Evolutionary conservation across 2,113 vertebrate species (phyloP).

Genomic region (Nesoenas mayeri): DNA sequence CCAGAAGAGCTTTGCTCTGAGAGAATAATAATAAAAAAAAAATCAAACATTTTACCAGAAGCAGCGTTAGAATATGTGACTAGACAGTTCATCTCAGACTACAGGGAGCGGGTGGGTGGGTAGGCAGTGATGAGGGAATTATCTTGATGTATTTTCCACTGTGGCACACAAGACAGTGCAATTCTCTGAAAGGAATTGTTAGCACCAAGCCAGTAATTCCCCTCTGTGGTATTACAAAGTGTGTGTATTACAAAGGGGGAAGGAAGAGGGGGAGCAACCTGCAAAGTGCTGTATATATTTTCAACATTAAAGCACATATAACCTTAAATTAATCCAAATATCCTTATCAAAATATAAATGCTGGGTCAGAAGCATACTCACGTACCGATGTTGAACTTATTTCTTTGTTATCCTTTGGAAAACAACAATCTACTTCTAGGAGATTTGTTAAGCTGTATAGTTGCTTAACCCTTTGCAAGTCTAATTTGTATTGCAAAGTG

Average conservation of each 20-base stretch:
- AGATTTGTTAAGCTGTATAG: neutral
- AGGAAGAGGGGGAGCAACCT: neutral
- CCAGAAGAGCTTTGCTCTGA: slow-evolving; percentile 22
- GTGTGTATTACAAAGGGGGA: neutral
- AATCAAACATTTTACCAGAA: slow-evolving; percentile 44
- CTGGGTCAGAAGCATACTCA: neutral
- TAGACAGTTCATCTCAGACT: slow-evolving; percentile 51
- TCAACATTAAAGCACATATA: neutral
- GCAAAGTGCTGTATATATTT: neutral
- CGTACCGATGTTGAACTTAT: neutral
- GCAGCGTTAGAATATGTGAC: slow-evolving; percentile 31
- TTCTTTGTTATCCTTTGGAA: neutral
- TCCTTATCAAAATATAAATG: neutral
- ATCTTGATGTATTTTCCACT: slow-evolving; percentile 28
- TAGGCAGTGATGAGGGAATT: slow-evolving; percentile 42
- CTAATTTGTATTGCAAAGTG: neutral
- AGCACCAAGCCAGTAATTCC: slow-evolving; percentile 20
- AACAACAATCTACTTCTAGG: slow-evolving; percentile 2
- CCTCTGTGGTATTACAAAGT: slow-evolving; percentile 39
- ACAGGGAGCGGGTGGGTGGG: slow-evolving; percentile 17
- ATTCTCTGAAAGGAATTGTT: slow-evolving; percentile 45
- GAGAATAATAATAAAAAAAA: neutral
- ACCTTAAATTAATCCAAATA: slow-evolving; percentile 21
- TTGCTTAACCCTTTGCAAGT: slow-evolving; percentile 44
- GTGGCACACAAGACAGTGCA: slow-evolving; percentile 1